phyloP scores from a whole-genome alignment of 2,797 vertebrate genomes.

The Sebastes matsubarae region DNA sequence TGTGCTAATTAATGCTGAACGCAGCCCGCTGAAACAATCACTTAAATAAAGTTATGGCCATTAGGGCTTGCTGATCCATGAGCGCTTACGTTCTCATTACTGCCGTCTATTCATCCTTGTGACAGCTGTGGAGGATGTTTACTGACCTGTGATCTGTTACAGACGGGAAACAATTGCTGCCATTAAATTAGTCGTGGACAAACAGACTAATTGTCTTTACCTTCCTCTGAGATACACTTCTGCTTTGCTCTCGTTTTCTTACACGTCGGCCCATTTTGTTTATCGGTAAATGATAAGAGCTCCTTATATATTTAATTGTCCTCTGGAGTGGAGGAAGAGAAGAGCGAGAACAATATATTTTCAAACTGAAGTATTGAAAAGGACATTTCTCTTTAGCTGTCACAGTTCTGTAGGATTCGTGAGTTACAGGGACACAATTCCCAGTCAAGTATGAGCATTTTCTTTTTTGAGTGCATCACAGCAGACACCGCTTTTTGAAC shows the following conservation, averaged over 20 bases:
- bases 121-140: constrained; percentile 51
- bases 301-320: background rate
- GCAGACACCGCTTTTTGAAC: background rate
- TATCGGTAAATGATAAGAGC: background rate
- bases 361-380: background rate
- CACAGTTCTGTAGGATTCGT: background rate
- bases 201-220: background rate
- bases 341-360: background rate
- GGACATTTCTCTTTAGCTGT: background rate
- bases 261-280: background rate
- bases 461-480: background rate
- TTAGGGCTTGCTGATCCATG: constrained; percentile 44
- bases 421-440: background rate
- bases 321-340: background rate
- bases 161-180: constrained; percentile 26
- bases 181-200: constrained; percentile 32
- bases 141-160: constrained; percentile 61
- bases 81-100: constrained; percentile 59
- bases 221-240: background rate
- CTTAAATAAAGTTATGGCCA: constrained; percentile 46
- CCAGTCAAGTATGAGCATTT: background rate
- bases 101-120: constrained; percentile 50
- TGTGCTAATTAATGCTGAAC: constrained; percentile 39
- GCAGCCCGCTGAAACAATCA: constrained; percentile 34
- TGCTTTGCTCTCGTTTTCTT: background rate